These are phyloP conservation scores for Thymelicus lineola DNA, from an alignment of 2,888 invertebrate species.

Conservation along the genomic window DNA sequence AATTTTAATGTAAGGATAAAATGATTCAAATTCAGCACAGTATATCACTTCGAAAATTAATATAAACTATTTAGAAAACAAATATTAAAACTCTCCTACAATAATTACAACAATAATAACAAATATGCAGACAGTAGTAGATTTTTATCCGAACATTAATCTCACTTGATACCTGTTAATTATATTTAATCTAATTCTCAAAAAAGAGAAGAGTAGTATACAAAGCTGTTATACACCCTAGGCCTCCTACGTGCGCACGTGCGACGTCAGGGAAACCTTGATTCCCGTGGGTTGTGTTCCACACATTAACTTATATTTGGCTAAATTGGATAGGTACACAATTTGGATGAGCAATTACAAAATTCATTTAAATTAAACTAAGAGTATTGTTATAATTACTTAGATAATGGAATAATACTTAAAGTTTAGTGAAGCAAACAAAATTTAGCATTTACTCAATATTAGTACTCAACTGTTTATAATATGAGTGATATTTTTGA, in stretches of 20 bases:
- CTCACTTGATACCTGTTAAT: constrained; percentile 80
- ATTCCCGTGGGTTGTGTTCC: constrained; percentile 37
- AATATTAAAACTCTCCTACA: constrained; percentile 83
- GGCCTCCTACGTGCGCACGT: constrained; percentile 50
- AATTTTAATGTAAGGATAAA: constrained; percentile 60
- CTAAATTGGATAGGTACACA: constrained; percentile 72
- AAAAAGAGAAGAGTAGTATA: constrained; percentile 56
- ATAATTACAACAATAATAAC: constrained; percentile 82
- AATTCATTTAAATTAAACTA: constrained; percentile 70
- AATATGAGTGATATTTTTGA: not conserved
- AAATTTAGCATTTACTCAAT: constrained; percentile 45
- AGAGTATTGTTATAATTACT: constrained; percentile 73
- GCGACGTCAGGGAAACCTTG: constrained; percentile 32
- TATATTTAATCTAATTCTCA: constrained; percentile 66
- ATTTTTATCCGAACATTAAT: constrained; percentile 77
- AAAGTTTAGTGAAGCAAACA: constrained; percentile 70
- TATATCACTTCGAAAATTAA: constrained; percentile 61
- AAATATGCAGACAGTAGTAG: constrained; percentile 72
- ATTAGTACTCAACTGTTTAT: constrained; percentile 26
- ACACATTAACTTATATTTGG: constrained; percentile 56
- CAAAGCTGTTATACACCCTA: constrained; percentile 63
- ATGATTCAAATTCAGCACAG: constrained; percentile 59
- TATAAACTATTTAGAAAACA: constrained; percentile 73
- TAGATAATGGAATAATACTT: constrained; percentile 83
- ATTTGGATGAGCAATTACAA: constrained; percentile 82